phyloP scores from a whole-genome alignment of 2,888 invertebrate species.

The Amiota minor region DNA sequence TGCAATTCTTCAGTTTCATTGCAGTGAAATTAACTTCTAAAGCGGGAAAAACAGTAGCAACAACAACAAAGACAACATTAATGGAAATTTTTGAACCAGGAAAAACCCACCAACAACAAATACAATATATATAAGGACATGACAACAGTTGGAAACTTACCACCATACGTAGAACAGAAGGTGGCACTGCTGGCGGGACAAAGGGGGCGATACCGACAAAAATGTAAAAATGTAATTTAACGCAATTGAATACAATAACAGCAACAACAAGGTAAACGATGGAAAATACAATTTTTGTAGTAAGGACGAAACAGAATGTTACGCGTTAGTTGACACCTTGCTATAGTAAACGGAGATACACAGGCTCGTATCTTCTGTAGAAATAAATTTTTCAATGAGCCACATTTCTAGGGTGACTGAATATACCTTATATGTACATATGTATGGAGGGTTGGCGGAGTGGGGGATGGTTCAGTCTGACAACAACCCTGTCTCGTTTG shows the following conservation, averaged over 20 bases:
- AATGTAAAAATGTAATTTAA: slow-evolving; percentile 44
- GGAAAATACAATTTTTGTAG: slow-evolving; percentile 18
- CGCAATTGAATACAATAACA: slow-evolving; percentile 26
- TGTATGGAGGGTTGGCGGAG: slow-evolving; percentile 23
- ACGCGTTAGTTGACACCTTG: slow-evolving; percentile 45
- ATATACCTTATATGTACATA: not conserved
- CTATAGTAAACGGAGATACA: not conserved
- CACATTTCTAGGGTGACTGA: slow-evolving; percentile 6
- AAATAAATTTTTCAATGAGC: not conserved
- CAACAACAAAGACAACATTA: slow-evolving; percentile 48
- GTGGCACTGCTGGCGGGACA: not conserved
- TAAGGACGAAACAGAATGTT: slow-evolving; percentile 45
- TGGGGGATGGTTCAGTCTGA: slow-evolving; percentile 11
- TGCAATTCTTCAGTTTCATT: slow-evolving; percentile 53
- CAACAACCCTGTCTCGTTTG: slow-evolving; percentile 23
- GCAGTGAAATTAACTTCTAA: slow-evolving; percentile 58
- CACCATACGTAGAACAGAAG: not conserved
- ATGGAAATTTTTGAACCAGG: slow-evolving; percentile 46
- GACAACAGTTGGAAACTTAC: slow-evolving; percentile 17
- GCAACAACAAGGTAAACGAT: not conserved
- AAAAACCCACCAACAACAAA: slow-evolving; percentile 17
- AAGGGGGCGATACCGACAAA: slow-evolving; percentile 44
- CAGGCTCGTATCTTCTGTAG: too few relatives aligned
- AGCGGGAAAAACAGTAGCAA: slow-evolving; percentile 44
- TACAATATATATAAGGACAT: slow-evolving; percentile 9